phyloP scores from a whole-genome alignment of 2,113 vertebrate genomes.

The Engraulis encrasicolus region DNA sequence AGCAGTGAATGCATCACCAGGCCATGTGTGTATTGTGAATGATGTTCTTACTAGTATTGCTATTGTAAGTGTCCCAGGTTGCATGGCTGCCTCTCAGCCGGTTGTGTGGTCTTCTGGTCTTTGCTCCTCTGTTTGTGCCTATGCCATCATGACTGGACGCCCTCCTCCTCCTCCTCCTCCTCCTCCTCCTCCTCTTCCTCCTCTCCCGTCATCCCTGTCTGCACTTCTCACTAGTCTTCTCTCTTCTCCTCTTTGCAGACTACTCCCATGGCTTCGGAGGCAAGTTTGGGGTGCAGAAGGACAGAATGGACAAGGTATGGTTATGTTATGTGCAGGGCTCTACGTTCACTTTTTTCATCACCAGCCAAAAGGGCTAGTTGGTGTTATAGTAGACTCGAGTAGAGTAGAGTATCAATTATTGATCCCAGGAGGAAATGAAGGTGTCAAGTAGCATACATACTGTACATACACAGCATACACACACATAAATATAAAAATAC shows the following conservation, averaged over 20 bases:
- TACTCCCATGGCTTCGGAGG: constrained; percentile 95
- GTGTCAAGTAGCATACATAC: too few species aligned
- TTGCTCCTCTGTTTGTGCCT: not conserved
- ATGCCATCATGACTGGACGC: not conserved
- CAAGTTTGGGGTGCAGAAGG: constrained; percentile 93
- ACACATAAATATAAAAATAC: too few species aligned
- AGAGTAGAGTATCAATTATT: too few species aligned
- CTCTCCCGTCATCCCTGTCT: too few species aligned
- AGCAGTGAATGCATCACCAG: not conserved
- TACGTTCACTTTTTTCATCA: too few species aligned
- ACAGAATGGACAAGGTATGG: constrained; percentile 95
- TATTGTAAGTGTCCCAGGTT: not conserved
- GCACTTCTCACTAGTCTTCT: not conserved
- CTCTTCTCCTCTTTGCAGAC: constrained; percentile 72
- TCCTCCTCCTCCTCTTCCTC: too few species aligned
- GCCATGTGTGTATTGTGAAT: not conserved
- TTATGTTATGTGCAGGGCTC: not conserved
- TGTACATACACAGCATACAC: too few species aligned
- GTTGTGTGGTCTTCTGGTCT: not conserved
- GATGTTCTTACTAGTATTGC: not conserved
- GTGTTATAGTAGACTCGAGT: too few species aligned
- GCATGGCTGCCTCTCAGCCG: not conserved
- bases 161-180: not conserved
- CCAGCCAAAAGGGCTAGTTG: too few species aligned
- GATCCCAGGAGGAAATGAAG: too few species aligned